Conservation (phyloP, 2,113 vertebrate species). For the Scalopus aquaticus region DNA sequence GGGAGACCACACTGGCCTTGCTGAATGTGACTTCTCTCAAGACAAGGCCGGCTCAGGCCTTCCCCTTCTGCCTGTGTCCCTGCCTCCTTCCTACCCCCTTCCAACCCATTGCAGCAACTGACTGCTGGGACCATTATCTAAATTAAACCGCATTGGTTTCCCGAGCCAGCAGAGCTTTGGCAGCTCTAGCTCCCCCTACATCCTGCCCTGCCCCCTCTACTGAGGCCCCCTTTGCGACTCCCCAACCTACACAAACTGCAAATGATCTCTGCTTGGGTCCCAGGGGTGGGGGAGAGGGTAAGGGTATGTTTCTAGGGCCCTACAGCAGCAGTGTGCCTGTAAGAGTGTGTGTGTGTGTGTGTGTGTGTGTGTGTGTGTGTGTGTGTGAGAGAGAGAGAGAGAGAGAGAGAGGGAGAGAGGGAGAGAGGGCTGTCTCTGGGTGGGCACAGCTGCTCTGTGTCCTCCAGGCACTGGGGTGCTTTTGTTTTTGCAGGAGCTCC, state of each 20-base stretch:
- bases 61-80: neutral
- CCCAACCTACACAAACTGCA: constrained; percentile 32
- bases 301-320: neutral
- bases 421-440: neutral
- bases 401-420: neutral
- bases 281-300: neutral
- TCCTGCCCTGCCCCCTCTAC: neutral
- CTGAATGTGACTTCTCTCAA: neutral
- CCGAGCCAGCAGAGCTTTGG: constrained; percentile 75
- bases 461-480: neutral
- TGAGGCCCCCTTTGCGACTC: constrained; percentile 65
- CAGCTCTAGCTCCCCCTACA: constrained; percentile 57
- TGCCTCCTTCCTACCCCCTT: neutral
- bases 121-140: constrained; percentile 79
- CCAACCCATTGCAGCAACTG: constrained; percentile 54
- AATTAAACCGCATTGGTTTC: constrained; percentile 80
- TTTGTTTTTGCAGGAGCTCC: constrained; percentile 63
- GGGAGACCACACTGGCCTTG: neutral
- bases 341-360: neutral
- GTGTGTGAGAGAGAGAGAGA: neutral
- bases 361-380: no score
- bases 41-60: constrained; percentile 31
- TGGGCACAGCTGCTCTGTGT: neutral
- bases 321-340: neutral
- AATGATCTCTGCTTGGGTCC: neutral